Conservation (phyloP, 1,140 invertebrate genomes). For the Trichoplusia ni region DNA sequence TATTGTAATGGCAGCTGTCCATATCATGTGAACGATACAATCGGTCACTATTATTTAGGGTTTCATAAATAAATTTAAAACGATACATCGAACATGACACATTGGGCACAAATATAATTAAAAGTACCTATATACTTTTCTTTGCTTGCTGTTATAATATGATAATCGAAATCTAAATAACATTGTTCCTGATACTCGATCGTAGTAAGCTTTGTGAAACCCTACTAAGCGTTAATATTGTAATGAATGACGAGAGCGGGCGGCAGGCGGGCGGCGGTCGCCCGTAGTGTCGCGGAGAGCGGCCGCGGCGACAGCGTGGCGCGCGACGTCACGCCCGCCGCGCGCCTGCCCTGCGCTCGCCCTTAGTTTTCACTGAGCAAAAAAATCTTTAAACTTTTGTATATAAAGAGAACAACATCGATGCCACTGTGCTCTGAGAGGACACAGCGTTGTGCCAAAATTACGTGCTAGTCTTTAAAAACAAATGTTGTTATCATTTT, state of each 20-base stretch:
- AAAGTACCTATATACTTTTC: conserved; percentile 66
- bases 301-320: not conserved
- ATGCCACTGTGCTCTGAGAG: conserved; percentile 66
- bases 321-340: not conserved
- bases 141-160: conserved; percentile 64
- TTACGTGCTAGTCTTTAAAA: conserved; percentile 80
- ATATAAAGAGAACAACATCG: conserved; percentile 74
- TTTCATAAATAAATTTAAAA: conserved; percentile 73
- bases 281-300: not conserved
- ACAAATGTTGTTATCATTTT: conserved; percentile 80
- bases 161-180: conserved; percentile 54
- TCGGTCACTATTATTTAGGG: conserved; percentile 66
- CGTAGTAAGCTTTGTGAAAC: conserved; percentile 58
- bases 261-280: not conserved
- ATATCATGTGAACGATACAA: conserved; percentile 68
- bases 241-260: not conserved
- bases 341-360: conserved; percentile 8
- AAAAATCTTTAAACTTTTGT: conserved; percentile 59
- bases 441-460: conserved; percentile 80
- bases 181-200: conserved; percentile 57
- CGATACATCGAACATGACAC: conserved; percentile 81
- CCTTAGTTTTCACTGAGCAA: conserved; percentile 63
- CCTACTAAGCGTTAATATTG: conserved; percentile 45
- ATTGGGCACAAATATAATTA: conserved; percentile 77
- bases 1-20: conserved; percentile 78